Conservation (phyloP, 2,113 vertebrate species). For the Mesoclemmys tuberculata region DNA sequence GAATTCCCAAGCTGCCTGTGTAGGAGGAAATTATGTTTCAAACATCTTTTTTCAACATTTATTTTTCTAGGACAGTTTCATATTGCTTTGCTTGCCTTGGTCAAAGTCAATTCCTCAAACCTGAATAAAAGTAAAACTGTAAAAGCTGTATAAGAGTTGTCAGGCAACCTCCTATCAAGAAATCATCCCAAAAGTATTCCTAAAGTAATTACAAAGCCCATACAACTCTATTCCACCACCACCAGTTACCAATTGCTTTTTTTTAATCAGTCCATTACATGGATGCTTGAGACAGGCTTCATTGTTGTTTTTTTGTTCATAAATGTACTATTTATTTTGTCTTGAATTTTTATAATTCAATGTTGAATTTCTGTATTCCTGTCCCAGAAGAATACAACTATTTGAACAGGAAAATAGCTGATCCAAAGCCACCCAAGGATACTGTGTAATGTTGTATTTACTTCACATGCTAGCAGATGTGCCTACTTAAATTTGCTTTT, state of each 20-base stretch:
- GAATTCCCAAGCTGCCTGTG: no score
- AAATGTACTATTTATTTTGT: not conserved
- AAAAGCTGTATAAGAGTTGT: not conserved
- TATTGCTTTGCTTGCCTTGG: not conserved
- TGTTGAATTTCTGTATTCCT: not conserved
- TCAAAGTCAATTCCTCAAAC: not conserved
- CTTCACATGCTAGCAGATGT: not conserved
- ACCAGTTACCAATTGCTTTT: not conserved
- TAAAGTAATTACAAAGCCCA: slow-evolving; percentile 11
- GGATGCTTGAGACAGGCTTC: slow-evolving; percentile 7
- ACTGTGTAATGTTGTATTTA: not conserved
- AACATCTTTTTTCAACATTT: not conserved
- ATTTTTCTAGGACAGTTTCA: not conserved
- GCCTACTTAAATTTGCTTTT: not conserved
- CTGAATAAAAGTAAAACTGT: not conserved
- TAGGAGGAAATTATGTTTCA: no score
- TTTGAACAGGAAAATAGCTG: not conserved
- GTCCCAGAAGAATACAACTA: not conserved
- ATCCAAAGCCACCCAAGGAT: not conserved
- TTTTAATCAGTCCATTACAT: not conserved
- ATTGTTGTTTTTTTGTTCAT: not conserved
- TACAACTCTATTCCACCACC: not conserved
- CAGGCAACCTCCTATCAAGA: not conserved
- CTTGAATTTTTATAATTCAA: not conserved
- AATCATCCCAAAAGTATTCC: not conserved